A percentile compares a stretch with the other conserved stretches of the same genome.
Evolutionary conservation across 2,113 vertebrate species (phyloP).

Genomic region (Melanerpes formicivorus): DNA sequence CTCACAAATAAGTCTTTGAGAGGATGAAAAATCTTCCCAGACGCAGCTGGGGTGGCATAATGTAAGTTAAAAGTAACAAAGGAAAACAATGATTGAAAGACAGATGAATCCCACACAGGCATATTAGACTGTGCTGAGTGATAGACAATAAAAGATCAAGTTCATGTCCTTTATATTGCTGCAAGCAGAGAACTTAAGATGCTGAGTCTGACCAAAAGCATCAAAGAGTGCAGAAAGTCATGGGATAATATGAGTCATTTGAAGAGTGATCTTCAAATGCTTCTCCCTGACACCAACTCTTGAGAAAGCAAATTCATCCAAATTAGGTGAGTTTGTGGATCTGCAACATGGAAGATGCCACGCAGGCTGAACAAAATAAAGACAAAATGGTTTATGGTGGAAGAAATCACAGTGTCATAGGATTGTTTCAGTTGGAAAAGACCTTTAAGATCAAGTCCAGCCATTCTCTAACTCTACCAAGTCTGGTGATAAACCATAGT

Average conservation of each 20-base stretch:
- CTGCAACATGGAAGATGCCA: not conserved
- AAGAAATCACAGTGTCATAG: not conserved
- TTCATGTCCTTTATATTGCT: slow-evolving; percentile 7
- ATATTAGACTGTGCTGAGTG: slow-evolving; percentile 39
- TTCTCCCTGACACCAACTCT: not conserved
- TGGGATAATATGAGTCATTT: not conserved
- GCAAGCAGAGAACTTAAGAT: not conserved
- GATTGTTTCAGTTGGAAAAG: too few relatives aligned
- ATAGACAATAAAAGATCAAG: slow-evolving; percentile 4
- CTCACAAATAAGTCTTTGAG: not conserved
- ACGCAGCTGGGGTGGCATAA: not conserved
- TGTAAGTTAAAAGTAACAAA: not conserved
- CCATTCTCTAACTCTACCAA: too few relatives aligned
- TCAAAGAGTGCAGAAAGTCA: not conserved
- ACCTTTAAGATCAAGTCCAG: too few relatives aligned
- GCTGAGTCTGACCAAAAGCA: not conserved
- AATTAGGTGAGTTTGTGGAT: not conserved
- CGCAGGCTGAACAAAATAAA: not conserved
- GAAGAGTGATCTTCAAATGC: not conserved
- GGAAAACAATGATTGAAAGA: slow-evolving; percentile 20
- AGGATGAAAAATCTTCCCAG: not conserved
- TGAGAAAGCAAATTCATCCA: not conserved
- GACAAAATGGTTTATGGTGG: not conserved
- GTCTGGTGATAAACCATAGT: too few relatives aligned
- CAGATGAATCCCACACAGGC: not conserved